Conservation (phyloP, 2,888 invertebrate species). For the Metallyticus violacea region DNA sequence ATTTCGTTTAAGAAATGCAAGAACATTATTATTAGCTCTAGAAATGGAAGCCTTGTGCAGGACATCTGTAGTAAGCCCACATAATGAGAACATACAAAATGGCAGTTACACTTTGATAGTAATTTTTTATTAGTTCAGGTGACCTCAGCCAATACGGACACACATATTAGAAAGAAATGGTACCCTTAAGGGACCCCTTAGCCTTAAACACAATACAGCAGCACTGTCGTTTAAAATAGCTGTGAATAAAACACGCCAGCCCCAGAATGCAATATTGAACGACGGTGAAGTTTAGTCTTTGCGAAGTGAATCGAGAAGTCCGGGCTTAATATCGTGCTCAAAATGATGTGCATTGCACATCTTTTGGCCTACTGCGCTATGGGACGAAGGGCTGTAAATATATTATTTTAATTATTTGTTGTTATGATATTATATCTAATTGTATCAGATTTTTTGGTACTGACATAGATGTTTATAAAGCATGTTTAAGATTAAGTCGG, state of each 20-base stretch:
- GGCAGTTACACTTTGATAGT: neutral
- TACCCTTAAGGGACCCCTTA: neutral
- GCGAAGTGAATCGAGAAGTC: neutral
- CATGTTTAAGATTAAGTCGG: neutral
- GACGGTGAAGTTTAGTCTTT: neutral
- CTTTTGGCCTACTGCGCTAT: neutral
- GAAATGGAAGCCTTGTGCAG: no score
- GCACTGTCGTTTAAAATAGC: neutral
- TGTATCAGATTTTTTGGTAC: neutral
- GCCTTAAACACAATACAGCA: slow-evolving; percentile 4
- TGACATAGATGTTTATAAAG: neutral
- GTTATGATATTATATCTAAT: neutral
- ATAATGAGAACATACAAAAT: neutral
- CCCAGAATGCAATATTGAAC: neutral
- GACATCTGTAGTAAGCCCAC: neutral
- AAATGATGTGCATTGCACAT: neutral
- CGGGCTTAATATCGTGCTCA: neutral
- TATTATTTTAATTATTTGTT: slow-evolving; percentile 13
- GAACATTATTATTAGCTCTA: no score
- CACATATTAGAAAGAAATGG: neutral
- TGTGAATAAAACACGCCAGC: neutral
- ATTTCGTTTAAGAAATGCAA: no score
- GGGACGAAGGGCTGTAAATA: neutral
- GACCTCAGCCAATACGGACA: neutral
- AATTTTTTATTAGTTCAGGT: neutral